Percentiles rank a stretch among this genome's conserved stretches.
phyloP scores from a whole-genome alignment of 2,888 invertebrate species.

The Notocelia uddmanniana region DNA sequence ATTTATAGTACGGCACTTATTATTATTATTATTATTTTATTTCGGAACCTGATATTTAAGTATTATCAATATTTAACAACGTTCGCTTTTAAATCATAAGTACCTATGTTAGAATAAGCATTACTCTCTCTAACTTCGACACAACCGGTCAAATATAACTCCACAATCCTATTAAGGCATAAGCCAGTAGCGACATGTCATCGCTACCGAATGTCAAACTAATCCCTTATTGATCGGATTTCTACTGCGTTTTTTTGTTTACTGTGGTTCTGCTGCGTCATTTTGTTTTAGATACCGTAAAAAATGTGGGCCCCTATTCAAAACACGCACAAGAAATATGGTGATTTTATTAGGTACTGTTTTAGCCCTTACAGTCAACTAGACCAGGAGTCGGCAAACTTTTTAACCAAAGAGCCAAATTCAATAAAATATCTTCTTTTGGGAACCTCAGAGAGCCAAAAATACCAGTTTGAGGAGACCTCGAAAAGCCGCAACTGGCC shows the following conservation, averaged over 20 bases:
- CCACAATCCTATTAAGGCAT: constrained; percentile 46
- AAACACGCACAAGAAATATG: neutral
- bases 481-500: too few relatives aligned
- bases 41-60: too few relatives aligned
- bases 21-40: too few relatives aligned
- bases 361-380: too few relatives aligned
- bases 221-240: constrained; percentile 51
- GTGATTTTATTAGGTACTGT: neutral
- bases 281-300: neutral
- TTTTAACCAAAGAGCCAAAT: too few relatives aligned
- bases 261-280: constrained; percentile 23
- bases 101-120: neutral
- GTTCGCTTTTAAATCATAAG: neutral
- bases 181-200: constrained; percentile 39
- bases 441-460: too few relatives aligned
- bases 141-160: constrained; percentile 12
- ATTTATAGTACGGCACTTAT: too few relatives aligned
- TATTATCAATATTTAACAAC: too few relatives aligned
- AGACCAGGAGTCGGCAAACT: too few relatives aligned
- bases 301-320: neutral
- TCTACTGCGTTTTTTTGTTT: constrained; percentile 32
- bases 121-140: neutral
- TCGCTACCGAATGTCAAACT: constrained; percentile 49
- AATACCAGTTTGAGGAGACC: too few relatives aligned
- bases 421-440: too few relatives aligned